These are phyloP conservation scores for Falco novaeseelandiae DNA, from an alignment of 2,797 vertebrate species.

Conservation along the genomic window DNA sequence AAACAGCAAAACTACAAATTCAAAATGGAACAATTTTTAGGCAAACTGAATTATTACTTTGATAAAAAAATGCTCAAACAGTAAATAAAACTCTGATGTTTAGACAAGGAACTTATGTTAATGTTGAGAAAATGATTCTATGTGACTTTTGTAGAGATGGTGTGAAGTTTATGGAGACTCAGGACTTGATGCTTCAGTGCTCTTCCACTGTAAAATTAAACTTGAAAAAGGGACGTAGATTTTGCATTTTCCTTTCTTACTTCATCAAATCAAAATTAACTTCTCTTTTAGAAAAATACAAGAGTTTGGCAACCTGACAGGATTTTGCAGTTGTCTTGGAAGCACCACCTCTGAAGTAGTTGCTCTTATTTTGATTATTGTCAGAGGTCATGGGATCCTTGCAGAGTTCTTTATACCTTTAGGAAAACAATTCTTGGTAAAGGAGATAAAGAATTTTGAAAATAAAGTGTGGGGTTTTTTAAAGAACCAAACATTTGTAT, in stretches of 20 bases:
- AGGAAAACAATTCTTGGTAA: not conserved
- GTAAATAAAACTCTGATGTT: not conserved
- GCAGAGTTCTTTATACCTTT: not conserved
- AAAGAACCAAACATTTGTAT: not conserved
- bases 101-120: not conserved
- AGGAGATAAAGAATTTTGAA: not conserved
- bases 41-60: not conserved
- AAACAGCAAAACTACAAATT: not conserved
- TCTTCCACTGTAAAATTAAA: not conserved
- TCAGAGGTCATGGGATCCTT: not conserved
- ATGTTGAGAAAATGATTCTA: not conserved
- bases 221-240: not conserved
- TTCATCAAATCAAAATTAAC: not conserved
- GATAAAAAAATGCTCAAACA: not conserved
- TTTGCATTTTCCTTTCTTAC: not conserved
- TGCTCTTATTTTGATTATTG: not conserved
- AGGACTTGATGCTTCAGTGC: accelerated
- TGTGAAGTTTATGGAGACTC: not conserved
- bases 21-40: not conserved
- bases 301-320: not conserved
- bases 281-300: not conserved
- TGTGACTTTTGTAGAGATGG: not conserved
- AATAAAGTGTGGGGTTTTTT: not conserved
- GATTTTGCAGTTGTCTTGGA: not conserved
- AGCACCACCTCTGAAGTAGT: not conserved